phyloP scores from a whole-genome alignment of 2,113 vertebrate genomes.

The Oryzias curvinotus region DNA sequence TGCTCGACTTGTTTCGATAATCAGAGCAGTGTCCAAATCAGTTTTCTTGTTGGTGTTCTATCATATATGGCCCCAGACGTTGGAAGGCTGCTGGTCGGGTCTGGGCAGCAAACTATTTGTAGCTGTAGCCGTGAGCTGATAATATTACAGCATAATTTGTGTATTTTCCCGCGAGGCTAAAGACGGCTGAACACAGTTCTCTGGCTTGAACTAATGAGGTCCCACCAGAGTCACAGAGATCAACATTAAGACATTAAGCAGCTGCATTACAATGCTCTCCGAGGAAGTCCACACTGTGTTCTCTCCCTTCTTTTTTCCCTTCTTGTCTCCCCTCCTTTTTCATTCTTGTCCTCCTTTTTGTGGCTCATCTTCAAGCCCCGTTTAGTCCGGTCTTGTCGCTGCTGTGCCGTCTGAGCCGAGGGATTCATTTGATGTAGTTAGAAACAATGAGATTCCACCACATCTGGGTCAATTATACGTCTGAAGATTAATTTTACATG shows the following conservation, averaged over 20 bases:
- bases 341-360: constrained; percentile 28
- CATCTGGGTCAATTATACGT: constrained; percentile 69
- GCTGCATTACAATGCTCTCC: constrained; percentile 54
- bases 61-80: constrained; percentile 7
- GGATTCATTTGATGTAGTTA: constrained; percentile 53
- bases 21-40: too few relatives aligned
- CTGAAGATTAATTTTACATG: constrained; percentile 62
- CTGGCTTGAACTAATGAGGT: constrained; percentile 69
- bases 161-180: constrained; percentile 44
- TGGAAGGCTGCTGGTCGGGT: constrained; percentile 1
- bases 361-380: constrained; percentile 33
- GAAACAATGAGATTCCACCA: constrained; percentile 48
- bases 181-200: constrained; percentile 46
- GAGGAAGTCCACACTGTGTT: constrained; percentile 35
- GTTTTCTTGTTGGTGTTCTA: background rate
- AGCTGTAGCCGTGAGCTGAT: constrained; percentile 27
- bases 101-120: constrained; percentile 22
- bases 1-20: background rate
- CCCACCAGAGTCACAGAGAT: constrained; percentile 63
- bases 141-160: constrained; percentile 36
- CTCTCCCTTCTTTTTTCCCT: constrained; percentile 17
- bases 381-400: constrained; percentile 45
- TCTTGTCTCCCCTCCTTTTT: constrained; percentile 1
- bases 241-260: constrained; percentile 66
- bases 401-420: constrained; percentile 36